A percentile compares a stretch with the other conserved stretches of the same genome.
These are phyloP conservation scores for Gymnocypris eckloni DNA, from an alignment of 2,797 vertebrate species.

Conservation along the genomic window DNA sequence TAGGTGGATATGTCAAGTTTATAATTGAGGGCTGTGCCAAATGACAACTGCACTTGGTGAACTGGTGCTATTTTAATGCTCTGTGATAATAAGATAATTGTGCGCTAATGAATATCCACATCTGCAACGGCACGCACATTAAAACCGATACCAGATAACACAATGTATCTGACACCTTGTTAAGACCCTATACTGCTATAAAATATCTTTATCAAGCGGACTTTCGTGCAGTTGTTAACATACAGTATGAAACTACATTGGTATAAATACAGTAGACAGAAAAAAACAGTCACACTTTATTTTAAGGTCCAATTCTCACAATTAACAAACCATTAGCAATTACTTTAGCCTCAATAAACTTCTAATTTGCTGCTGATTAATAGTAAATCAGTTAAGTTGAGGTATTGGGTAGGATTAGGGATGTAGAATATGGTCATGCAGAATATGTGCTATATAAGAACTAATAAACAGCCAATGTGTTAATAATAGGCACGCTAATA, in stretches of 20 bases:
- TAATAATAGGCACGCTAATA: neutral
- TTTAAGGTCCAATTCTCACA: neutral
- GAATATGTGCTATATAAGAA: no score
- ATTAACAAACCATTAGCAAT: no score
- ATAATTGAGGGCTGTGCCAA: constrained; percentile 33
- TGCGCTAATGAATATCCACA: constrained; percentile 49
- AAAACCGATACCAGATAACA: constrained; percentile 1
- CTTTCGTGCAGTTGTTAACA: neutral
- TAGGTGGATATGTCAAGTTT: constrained; percentile 17
- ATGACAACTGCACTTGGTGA: constrained; percentile 46
- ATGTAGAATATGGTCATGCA: no score
- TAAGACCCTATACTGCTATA: neutral
- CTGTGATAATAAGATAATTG: constrained; percentile 44
- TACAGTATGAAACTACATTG: neutral
- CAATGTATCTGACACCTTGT: constrained; percentile 2
- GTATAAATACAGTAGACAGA: neutral
- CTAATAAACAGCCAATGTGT: no score
- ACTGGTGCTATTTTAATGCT: constrained; percentile 36
- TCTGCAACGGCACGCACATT: constrained; percentile 32
- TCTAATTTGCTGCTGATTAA: neutral
- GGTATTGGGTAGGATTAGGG: no score
- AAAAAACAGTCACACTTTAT: neutral
- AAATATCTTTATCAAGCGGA: neutral
- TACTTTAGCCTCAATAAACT: neutral
- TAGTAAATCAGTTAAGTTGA: no score